Conservation (phyloP, 2,113 vertebrate species). For the Cynopterus brachyotis region DNA sequence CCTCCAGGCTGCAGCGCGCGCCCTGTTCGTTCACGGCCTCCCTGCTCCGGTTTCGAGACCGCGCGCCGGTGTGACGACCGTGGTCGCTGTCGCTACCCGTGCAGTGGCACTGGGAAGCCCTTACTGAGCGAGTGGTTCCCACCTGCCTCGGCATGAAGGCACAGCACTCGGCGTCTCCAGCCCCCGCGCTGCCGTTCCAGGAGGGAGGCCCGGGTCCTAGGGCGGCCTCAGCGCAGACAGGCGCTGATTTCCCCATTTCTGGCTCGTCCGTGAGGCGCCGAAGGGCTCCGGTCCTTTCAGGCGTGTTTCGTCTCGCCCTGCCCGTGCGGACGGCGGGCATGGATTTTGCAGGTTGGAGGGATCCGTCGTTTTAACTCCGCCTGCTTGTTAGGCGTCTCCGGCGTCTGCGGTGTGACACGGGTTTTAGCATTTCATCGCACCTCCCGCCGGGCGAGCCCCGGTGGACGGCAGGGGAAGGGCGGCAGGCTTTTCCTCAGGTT, state of each 20-base stretch:
- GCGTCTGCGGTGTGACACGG: neutral
- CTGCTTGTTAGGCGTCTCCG: neutral
- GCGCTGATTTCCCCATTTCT: neutral
- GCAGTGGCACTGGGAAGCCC: conserved; percentile 44
- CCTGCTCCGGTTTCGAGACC: neutral
- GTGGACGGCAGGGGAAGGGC: neutral
- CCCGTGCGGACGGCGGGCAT: neutral
- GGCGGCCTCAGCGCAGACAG: neutral
- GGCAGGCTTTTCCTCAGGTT: neutral
- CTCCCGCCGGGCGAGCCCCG: neutral
- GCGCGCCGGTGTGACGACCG: neutral
- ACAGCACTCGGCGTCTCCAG: neutral
- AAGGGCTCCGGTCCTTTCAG: neutral
- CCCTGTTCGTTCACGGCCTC: neutral
- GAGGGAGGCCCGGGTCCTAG: neutral
- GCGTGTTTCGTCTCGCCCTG: neutral
- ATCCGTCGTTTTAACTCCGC: neutral
- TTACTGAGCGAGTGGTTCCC: conserved; percentile 10
- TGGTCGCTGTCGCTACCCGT: neutral
- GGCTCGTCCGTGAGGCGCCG: conserved; percentile 30
- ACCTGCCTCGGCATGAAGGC: neutral
- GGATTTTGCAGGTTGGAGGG: neutral
- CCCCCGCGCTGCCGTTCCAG: neutral
- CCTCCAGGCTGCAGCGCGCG: neutral
- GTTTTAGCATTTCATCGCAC: neutral